Percentiles rank a stretch among this genome's conserved stretches.
Conservation (phyloP, 2,113 vertebrate species). For the Tichodroma muraria region DNA sequence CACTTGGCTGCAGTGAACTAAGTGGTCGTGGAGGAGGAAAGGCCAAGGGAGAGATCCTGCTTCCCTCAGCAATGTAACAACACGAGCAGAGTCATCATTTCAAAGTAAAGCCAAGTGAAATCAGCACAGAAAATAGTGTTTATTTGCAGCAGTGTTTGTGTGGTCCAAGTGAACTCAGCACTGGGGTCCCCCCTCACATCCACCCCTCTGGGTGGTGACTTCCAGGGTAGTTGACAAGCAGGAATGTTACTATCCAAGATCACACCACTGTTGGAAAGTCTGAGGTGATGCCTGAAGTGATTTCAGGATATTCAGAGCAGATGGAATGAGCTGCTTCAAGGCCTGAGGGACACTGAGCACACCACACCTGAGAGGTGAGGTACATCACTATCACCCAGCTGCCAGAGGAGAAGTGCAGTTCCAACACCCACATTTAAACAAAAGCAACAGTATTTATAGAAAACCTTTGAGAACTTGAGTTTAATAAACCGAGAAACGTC, state of each 20-base stretch:
- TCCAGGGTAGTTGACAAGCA: neutral
- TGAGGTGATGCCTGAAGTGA: neutral
- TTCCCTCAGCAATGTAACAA: neutral
- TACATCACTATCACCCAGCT: neutral
- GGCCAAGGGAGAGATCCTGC: too few relatives aligned
- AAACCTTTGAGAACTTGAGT: conserved; percentile 59
- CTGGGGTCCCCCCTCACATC: neutral
- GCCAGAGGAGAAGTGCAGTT: neutral
- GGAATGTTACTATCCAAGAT: neutral
- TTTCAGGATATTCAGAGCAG: neutral
- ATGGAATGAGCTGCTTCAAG: neutral
- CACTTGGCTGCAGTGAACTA: neutral
- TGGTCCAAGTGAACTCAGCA: neutral
- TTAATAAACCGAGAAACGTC: conserved; percentile 70
- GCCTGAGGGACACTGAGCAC: neutral
- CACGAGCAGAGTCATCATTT: neutral
- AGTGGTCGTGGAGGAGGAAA: neutral
- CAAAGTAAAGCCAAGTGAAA: neutral
- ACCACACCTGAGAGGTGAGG: neutral
- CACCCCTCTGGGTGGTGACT: too few relatives aligned
- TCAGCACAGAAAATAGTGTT: neutral
- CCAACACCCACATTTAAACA: conserved; percentile 21
- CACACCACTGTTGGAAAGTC: neutral
- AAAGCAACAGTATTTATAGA: conserved; percentile 20
- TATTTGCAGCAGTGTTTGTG: neutral